Evolutionary conservation across 2,113 vertebrate genomes (phyloP).

Genomic region (Zosterops borbonicus): DNA sequence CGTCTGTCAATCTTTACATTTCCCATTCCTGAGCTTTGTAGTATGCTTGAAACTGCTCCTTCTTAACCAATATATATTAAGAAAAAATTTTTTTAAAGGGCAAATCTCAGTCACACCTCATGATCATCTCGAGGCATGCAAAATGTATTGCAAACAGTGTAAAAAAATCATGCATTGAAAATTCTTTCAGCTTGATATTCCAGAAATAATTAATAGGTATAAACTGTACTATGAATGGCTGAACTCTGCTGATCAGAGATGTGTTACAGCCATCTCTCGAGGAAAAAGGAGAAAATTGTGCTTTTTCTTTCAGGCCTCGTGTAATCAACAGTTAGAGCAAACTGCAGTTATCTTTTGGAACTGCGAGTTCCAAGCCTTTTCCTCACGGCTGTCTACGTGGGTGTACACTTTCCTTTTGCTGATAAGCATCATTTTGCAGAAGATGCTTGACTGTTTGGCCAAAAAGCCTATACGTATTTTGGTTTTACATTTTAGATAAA

Average conservation of each 20-base stretch:
- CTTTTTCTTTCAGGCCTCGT: background rate
- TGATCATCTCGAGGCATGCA: background rate
- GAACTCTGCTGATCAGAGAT: background rate
- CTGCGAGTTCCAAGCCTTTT: background rate
- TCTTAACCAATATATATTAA: background rate
- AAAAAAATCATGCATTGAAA: background rate
- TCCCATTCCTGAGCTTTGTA: background rate
- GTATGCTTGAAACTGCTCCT: background rate
- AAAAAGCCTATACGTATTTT: background rate
- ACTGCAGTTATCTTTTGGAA: background rate
- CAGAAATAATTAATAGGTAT: background rate
- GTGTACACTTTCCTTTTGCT: background rate
- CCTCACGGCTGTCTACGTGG: background rate
- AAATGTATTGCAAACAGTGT: background rate
- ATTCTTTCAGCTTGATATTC: background rate
- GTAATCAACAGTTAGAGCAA: background rate
- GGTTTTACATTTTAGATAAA: background rate
- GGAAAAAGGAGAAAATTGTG: background rate
- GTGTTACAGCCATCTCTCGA: background rate
- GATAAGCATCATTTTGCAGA: background rate
- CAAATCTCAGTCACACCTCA: background rate
- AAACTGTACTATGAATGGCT: background rate
- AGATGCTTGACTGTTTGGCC: background rate
- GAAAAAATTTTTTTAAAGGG: too few relatives aligned
- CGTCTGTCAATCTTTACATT: background rate